Conservation (phyloP, 1,140 invertebrate genomes). For the Lepidurus packardi region DNA sequence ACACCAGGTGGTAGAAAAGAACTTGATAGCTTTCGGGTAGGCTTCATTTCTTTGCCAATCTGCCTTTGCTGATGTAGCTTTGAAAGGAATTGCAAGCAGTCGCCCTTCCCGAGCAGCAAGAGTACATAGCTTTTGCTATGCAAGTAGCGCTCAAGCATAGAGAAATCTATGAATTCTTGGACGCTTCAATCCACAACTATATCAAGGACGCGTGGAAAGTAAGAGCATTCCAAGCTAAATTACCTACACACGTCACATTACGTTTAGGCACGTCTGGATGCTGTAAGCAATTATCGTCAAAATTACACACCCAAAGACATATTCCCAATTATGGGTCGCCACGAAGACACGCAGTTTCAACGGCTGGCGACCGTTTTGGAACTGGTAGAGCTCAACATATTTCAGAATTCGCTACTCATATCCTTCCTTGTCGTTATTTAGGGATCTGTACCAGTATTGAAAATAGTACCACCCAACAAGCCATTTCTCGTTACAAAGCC, state of each 20-base stretch:
- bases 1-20: neutral
- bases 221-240: neutral
- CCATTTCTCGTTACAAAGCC: neutral
- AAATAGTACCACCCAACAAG: neutral
- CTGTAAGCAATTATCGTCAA: neutral
- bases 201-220: neutral
- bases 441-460: slow-evolving; percentile 1
- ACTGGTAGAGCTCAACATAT: neutral
- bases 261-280: neutral
- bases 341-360: neutral
- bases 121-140: neutral
- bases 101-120: neutral
- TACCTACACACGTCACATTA: neutral
- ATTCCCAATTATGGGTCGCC: neutral
- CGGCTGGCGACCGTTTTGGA: neutral
- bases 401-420: neutral
- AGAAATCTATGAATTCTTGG: neutral
- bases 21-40: neutral
- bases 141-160: neutral
- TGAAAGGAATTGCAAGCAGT: neutral
- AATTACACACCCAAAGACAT: neutral
- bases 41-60: neutral
- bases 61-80: neutral
- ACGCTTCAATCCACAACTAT: neutral
- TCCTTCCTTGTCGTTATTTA: neutral